Conservation (phyloP, 1,140 invertebrate species). For the Drosophila auraria region DNA sequence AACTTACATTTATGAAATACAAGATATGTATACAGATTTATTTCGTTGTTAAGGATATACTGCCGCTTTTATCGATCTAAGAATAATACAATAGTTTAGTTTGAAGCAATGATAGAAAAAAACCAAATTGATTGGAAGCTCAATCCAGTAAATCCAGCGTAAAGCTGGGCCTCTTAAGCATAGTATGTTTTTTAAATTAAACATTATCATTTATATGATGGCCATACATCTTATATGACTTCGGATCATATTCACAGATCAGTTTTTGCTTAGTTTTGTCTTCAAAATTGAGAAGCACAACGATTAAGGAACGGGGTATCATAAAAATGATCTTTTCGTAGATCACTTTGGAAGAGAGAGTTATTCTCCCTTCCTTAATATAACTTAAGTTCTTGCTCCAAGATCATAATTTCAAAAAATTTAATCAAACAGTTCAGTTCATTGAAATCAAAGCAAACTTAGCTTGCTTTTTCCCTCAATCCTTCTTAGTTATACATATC, state of each 20-base stretch:
- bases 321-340: neutral
- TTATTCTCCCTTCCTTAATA: neutral
- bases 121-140: neutral
- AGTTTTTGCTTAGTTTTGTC: neutral
- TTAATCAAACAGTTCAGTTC: neutral
- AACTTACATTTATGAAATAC: neutral
- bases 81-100: neutral
- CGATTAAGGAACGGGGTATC: neutral
- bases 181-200: neutral
- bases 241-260: slow-evolving; percentile 1
- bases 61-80: too few relatives aligned
- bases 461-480: neutral
- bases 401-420: neutral
- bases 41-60: too few relatives aligned
- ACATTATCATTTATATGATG: neutral
- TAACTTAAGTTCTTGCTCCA: neutral
- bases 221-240: neutral
- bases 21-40: neutral
- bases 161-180: neutral
- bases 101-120: too few relatives aligned
- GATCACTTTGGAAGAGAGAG: neutral
- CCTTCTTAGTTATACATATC: slow-evolving; percentile 38
- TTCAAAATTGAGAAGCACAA: neutral
- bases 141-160: neutral
- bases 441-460: neutral